Base-by-base conservation (phyloP, 2,888 invertebrate genomes). In the Allophyes oxyacanthae region DNA sequence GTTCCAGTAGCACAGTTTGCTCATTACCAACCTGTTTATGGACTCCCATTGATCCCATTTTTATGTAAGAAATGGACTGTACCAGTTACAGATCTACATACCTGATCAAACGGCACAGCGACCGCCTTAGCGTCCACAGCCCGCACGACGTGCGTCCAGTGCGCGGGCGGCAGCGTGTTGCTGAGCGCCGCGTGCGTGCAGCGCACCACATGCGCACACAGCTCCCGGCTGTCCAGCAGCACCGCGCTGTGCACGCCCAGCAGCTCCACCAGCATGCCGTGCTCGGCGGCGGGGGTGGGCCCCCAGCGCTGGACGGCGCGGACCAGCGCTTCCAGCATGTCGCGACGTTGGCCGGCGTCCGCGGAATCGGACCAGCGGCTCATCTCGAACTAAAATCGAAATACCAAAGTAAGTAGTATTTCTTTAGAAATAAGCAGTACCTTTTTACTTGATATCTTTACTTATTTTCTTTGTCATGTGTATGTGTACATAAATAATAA, bases 231-330 rank as follows among this genome's bases (percentile, higher is more conserved):
- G 37, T 78, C 69, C 20, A 84, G 57, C 26, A 87, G 66, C 0
- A 75, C 54, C 0, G 65, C 53, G 3, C 78, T 75, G 52, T 92
- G 92, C 20, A 91, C 84, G 14, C 89, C 89, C 1, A 89, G 56
- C 14, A 92, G 69, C 75, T 92, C 92, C 0, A 89, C 37, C 0
- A 91, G 59, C 45, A 90, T 77, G 32, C 77, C 67, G 15, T 86
- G 70, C 0, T 86, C 79, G 0, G 56, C 13, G 1, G 62, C 60
- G 0, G 85, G 82, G 0, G 67, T 26, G 8, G 76, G 58, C 0
- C 85, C 87, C 73, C 79, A 78, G 3, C 82, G 75, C 48, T 77
- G 77, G 0, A 81, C 82, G 0, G 86, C 82, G 0, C 45, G 40
- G 4, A 77, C 7, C 4, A 92, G 55, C 0, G 83, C 76, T 1